These are phyloP conservation scores for Pachycephala philippinensis DNA, from an alignment of 2,113 vertebrate genomes.

Conservation along the genomic window DNA sequence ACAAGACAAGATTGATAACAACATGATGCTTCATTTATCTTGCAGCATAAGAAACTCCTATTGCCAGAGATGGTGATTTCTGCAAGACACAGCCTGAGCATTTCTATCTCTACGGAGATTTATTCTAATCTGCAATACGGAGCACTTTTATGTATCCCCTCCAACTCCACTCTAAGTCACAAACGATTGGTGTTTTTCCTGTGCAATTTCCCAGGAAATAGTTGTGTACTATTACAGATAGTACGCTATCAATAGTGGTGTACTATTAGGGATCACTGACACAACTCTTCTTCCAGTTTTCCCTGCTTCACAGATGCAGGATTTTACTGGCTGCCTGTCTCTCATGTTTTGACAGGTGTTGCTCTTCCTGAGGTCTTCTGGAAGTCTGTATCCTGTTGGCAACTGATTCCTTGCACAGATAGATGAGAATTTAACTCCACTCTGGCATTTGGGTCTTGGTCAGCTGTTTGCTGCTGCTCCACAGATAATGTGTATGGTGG, in stretches of 20 bases:
- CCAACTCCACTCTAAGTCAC: background rate
- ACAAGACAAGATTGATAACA: background rate
- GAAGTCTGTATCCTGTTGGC: background rate
- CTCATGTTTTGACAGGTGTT: background rate
- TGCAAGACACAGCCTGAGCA: background rate
- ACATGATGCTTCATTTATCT: background rate
- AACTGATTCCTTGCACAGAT: background rate
- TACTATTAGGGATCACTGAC: background rate
- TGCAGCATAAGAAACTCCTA: background rate
- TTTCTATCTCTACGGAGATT: background rate
- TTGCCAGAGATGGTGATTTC: background rate
- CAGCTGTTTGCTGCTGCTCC: background rate
- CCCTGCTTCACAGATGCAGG: background rate
- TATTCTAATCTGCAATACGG: background rate
- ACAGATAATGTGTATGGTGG: slow-evolving; percentile 69
- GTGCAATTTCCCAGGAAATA: background rate
- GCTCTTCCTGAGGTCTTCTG: background rate
- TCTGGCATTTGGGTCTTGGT: background rate
- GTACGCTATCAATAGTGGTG: background rate
- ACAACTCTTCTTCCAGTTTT: background rate
- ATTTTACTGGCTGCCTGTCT: background rate
- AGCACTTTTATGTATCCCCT: background rate
- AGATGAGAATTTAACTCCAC: background rate
- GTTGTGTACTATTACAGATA: background rate
- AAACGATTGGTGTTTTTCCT: background rate